Evolutionary conservation across 2,888 invertebrate genomes (phyloP).

Genomic region (Cyclophora punctaria): DNA sequence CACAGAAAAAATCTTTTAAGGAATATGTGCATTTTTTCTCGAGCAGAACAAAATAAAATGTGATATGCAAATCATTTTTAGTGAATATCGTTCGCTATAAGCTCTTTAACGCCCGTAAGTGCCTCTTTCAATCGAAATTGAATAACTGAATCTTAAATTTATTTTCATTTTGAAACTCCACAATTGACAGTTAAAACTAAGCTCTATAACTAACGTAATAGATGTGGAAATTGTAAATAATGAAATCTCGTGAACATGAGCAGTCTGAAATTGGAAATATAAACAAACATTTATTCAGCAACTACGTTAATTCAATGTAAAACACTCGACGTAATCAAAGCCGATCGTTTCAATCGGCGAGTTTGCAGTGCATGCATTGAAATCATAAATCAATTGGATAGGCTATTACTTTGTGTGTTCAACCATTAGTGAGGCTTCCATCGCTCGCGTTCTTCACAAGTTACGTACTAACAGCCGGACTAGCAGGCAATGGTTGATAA

Average conservation of each 20-base stretch:
- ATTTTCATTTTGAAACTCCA: no score
- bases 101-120: no score
- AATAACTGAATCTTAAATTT: no score
- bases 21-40: no score
- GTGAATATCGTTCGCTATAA: no score
- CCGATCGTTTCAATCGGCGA: conserved; percentile 30
- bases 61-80: no score
- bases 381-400: conserved; percentile 60
- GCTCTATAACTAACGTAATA: no score
- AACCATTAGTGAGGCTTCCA: conserved; percentile 44
- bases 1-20: no score
- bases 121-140: no score
- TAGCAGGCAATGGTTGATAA: conserved; percentile 7
- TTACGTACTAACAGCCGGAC: conserved; percentile 5
- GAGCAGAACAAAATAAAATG: no score
- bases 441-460: conserved; percentile 5
- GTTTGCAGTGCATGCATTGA: conserved; percentile 40
- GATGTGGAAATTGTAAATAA: no score
- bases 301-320: conserved; percentile 15
- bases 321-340: conserved; percentile 25
- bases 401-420: conserved; percentile 54
- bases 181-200: no score
- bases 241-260: neutral
- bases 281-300: conserved; percentile 13
- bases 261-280: conserved; percentile 11